Evolutionary conservation across 1,140 invertebrate species (phyloP).

Genomic region (Saccostrea echinata): DNA sequence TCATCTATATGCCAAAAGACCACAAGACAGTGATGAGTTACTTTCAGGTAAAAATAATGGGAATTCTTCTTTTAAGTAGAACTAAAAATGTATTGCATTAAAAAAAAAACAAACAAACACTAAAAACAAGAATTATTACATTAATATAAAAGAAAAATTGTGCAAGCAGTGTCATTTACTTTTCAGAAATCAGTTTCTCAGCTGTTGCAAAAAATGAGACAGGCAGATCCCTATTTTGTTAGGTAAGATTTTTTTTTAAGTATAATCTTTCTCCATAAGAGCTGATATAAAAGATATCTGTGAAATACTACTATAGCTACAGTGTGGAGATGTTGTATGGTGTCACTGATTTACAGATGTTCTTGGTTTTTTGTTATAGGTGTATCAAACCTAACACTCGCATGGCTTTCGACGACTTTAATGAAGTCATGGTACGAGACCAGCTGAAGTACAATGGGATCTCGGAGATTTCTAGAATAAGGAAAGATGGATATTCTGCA

Average conservation of each 20-base stretch:
- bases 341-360: no score
- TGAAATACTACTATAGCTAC: no score
- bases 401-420: constrained; percentile 84
- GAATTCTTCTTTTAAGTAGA: not conserved
- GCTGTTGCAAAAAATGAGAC: constrained; percentile 87
- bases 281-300: not conserved
- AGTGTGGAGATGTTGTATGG: no score
- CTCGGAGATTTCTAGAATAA: constrained; percentile 73
- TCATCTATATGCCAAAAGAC: constrained; percentile 44
- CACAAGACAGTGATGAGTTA: constrained; percentile 54
- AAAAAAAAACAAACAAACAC: not conserved
- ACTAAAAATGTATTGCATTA: not conserved
- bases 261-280: not conserved
- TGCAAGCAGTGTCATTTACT: constrained; percentile 78
- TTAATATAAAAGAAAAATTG: not conserved
- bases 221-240: constrained; percentile 88
- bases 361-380: constrained; percentile 50
- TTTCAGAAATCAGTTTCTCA: constrained; percentile 89
- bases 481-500: constrained; percentile 68
- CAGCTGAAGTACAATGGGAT: constrained; percentile 84
- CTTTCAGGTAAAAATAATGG: constrained; percentile 42
- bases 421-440: constrained; percentile 86
- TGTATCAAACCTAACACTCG: constrained; percentile 91
- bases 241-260: constrained; percentile 81
- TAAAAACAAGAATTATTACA: no score